phyloP scores from a whole-genome alignment of 2,797 vertebrate species.

The Anolis apletophallus region DNA sequence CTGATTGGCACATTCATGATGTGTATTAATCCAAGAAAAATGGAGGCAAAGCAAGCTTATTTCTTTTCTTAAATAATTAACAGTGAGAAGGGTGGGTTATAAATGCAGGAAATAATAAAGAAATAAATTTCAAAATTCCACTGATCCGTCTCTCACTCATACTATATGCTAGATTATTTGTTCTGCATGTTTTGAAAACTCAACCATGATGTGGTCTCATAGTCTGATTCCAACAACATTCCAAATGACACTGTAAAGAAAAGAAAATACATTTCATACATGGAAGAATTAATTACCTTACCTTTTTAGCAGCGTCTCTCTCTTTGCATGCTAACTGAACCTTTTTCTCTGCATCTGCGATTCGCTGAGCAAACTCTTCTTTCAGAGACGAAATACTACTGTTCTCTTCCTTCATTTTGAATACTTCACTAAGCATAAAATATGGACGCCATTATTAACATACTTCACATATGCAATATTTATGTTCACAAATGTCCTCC shows the following conservation, averaged over 20 bases:
- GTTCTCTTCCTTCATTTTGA: slow-evolving; percentile 92
- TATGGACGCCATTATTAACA: slow-evolving; percentile 38
- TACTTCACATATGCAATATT: slow-evolving; percentile 39
- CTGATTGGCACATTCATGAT: neutral
- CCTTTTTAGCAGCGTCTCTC: slow-evolving; percentile 96
- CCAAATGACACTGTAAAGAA: neutral
- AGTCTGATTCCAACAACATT: neutral
- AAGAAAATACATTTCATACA: neutral
- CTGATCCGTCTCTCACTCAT: neutral
- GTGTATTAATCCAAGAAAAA: neutral
- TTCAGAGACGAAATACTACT: slow-evolving; percentile 91
- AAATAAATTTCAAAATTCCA: no score
- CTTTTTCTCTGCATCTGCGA: slow-evolving; percentile 95
- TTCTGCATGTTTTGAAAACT: neutral
- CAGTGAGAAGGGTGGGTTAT: no score
- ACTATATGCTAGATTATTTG: neutral
- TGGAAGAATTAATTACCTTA: slow-evolving; percentile 80
- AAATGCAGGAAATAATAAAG: no score
- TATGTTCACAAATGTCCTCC: slow-evolving; percentile 15
- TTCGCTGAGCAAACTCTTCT: slow-evolving; percentile 96
- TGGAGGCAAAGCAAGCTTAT: neutral
- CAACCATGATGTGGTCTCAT: neutral
- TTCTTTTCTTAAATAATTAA: neutral
- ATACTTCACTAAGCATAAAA: slow-evolving; percentile 88
- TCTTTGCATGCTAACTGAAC: slow-evolving; percentile 97